These are phyloP conservation scores for Oreotrochilus melanogaster DNA, from an alignment of 2,113 vertebrate genomes.

Conservation along the genomic window DNA sequence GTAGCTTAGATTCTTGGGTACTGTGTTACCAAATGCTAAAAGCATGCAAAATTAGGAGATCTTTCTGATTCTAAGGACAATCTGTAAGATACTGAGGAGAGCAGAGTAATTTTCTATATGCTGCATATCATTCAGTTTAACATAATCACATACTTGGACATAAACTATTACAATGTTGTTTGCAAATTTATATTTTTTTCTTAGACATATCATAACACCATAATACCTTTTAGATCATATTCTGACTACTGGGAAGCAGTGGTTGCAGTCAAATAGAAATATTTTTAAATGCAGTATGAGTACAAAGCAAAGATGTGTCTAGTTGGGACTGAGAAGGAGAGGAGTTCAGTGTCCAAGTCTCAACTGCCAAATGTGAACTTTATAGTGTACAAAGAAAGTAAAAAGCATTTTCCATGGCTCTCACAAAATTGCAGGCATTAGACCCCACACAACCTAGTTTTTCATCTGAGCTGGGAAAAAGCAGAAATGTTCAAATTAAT, in stretches of 20 bases:
- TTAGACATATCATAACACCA: background rate
- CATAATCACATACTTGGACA: background rate
- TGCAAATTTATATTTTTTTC: constrained; percentile 29
- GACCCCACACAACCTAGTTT: constrained; percentile 16
- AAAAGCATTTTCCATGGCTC: constrained; percentile 29
- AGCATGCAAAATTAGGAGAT: background rate
- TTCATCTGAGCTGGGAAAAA: constrained; percentile 57
- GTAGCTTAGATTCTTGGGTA: background rate
- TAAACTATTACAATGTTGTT: background rate
- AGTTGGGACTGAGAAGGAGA: constrained; percentile 38
- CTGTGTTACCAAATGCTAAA: background rate
- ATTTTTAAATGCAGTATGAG: constrained; percentile 33
- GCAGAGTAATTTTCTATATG: background rate
- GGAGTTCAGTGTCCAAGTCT: constrained; percentile 39
- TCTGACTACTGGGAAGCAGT: background rate
- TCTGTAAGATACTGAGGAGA: background rate
- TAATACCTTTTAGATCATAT: background rate
- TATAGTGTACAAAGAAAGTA: constrained; percentile 10
- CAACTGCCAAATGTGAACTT: constrained; percentile 56
- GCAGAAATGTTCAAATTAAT: constrained; percentile 65
- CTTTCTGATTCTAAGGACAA: background rate
- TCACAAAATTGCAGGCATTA: constrained; percentile 45
- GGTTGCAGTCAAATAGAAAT: constrained; percentile 38
- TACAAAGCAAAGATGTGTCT: constrained; percentile 19
- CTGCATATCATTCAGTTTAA: background rate